Base-by-base conservation (phyloP, 2,888 invertebrate genomes). In the Orthosia gothica region DNA sequence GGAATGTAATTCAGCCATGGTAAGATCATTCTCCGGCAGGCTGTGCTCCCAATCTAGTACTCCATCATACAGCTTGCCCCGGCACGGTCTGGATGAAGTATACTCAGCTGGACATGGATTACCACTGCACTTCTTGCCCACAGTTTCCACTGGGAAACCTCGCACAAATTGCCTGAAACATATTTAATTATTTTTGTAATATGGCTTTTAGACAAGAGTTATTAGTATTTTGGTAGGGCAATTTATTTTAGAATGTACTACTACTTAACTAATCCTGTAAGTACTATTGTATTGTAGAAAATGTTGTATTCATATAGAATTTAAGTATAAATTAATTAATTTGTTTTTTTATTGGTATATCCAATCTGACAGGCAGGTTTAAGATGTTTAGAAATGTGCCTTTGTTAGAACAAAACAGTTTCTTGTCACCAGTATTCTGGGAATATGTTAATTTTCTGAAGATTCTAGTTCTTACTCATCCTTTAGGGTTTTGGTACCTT, bases 21-120 rank as follows among this genome's bases (percentile, higher is more conserved):
- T 97, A 45, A 99, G 95, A 92, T 99, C 99, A 89, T 97, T 97
- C 85, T 98, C 98, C 0, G 99, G 99, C 82, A 99, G 96, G 92
- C 98, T 98, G 91, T 99, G 98, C 90, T 99, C 99, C 99, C 99
- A 99, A 94, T 99, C 99, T 57, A 99, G 97, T 75, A 99, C 98
- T 18, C 98, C 99, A 92, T 99, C 99, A 84, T 98, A 97, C 70
- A 99, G 95, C 83, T 98, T 97, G 1, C 99, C 99, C 63, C 99
- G 97, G 90, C 99, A 99, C n/a, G 98, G 97, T 32, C 97, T 96
- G 13, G 97, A 97, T 55, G 97, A 97, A 86, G 98, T 98, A 52
- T 97, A 96, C 23, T 96, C 97, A 1, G 97, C 97, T 2, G 98
- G 97, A 91, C 97, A 97, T 45, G 98, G 97, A 68, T 97, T 97